Evolutionary conservation across 1,140 invertebrate species (phyloP), one percentile per base, ranked within the genome.

Genomic region (Eueides isabella): DNA sequence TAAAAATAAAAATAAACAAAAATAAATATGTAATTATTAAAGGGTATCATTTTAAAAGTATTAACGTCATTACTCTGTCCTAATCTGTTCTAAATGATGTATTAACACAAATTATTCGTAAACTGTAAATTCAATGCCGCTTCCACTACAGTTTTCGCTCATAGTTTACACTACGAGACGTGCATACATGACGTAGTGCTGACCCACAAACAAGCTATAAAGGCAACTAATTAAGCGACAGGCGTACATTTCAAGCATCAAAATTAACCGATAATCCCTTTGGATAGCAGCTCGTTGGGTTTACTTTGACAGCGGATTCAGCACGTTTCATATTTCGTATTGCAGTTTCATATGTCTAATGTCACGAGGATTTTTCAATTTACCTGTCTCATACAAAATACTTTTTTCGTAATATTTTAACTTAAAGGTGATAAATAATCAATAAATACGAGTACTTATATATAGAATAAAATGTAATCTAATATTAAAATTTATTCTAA

Each of bases 151-250:
- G 61, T 62, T 29, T 23, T 19, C n/a, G 12, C 26, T 63, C 61
- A 30, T 29, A 31, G 61, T 63, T 30, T 30, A 69, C 71, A 38
- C 61, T 69, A 48, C 11, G 72, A 69, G 67, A 74, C 61, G 61
- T 61, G 61, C 44, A 61, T 69, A 67, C 62, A 69, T 65, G 72
- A 74, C 41, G 67, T 61, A 69, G 74, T 81, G 78, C 77, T 78
- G 79, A 74, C 79, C 76, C 35, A 76, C 79, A 86, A 88, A 87
- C 84, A 86, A 76, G 75, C 84, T 83, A 84, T 87, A 88, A 88
- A 85, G 79, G 84, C 79, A 72, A 76, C 80, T 88, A 90, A 90
- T 90, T 88, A 90, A 87, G 79, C 79, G 78, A 77, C 83, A 80
- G 77, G 74, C 76, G 74, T 76, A 74, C 78, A 78, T 76, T 75